Conservation (phyloP, 2,113 vertebrate species). For the Malurus elegans region DNA sequence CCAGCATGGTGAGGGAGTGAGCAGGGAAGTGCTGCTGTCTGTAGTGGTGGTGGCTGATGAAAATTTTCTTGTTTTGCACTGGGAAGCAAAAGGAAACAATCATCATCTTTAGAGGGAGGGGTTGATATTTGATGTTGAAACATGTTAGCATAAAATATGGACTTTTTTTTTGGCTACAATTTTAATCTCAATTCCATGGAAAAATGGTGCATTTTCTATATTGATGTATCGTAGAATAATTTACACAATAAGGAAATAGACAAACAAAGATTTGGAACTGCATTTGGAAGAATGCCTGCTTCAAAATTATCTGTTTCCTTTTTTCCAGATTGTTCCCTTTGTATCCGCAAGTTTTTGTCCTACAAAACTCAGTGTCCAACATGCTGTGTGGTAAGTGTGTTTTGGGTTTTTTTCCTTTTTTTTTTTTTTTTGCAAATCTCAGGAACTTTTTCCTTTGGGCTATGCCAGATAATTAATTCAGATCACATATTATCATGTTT, state of each 20-base stretch:
- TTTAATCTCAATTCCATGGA: not conserved
- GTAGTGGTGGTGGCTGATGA: not conserved
- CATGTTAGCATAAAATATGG: rapidly evolving
- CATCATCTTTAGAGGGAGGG: not conserved
- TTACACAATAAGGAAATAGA: not conserved
- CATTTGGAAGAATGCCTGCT: not conserved
- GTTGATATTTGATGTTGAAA: not conserved
- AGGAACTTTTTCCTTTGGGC: not conserved
- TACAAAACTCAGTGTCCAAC: conserved; percentile 91
- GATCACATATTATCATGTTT: not conserved
- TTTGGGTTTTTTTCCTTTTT: not conserved
- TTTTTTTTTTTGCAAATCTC: not conserved
- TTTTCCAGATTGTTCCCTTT: conserved; percentile 91
- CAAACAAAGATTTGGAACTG: not conserved
- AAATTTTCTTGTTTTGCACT: not conserved
- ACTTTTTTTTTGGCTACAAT: not conserved
- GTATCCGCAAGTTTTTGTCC: conserved; percentile 91
- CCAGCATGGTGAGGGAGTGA: not conserved
- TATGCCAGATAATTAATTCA: not conserved
- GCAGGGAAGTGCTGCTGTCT: not conserved
- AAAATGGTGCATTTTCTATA: not conserved
- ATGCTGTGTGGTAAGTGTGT: conserved; percentile 87
- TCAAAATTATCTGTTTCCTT: not conserved
- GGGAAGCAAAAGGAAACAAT: not conserved
- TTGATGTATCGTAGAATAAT: not conserved